These are phyloP conservation scores for Pygoscelis adeliae DNA, from an alignment of 2,113 vertebrate genomes.

Conservation along the genomic window DNA sequence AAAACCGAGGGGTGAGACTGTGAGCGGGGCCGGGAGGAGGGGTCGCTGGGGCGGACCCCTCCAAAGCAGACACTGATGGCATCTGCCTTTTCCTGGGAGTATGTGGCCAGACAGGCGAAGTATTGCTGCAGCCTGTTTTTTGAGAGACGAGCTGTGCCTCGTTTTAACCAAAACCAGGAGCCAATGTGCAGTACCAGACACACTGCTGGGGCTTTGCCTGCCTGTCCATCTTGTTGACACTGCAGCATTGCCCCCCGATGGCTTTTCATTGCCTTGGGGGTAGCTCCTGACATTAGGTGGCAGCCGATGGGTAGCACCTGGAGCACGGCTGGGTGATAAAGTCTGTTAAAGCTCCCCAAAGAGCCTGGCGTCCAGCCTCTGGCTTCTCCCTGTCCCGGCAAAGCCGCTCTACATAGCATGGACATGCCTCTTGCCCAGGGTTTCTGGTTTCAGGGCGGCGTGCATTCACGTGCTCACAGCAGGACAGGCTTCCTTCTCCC, in stretches of 20 bases:
- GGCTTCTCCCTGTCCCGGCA: not conserved
- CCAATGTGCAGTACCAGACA: rapidly evolving
- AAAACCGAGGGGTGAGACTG: not conserved
- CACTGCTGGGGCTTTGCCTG: not conserved
- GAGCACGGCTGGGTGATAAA: rapidly evolving
- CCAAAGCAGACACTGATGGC: too few species aligned
- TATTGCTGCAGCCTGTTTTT: not conserved
- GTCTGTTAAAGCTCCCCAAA: not conserved
- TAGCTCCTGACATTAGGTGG: not conserved
- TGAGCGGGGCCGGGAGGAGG: rapidly evolving
- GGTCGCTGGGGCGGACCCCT: not conserved
- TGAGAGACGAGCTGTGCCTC: not conserved
- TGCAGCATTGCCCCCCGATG: not conserved
- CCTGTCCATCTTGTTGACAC: not conserved
- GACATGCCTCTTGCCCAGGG: not conserved
- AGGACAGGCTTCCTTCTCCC: not conserved
- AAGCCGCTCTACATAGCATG: rapidly evolving
- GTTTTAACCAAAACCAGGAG: not conserved
- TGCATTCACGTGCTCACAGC: rapidly evolving
- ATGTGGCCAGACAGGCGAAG: rapidly evolving
- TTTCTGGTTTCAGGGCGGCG: not conserved
- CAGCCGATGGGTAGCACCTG: not conserved
- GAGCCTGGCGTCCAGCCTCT: too few species aligned
- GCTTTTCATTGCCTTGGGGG: not conserved
- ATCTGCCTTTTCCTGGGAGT: not conserved